Base-by-base conservation (phyloP, 2,797 vertebrate species). In the Hemibagrus guttatus region DNA sequence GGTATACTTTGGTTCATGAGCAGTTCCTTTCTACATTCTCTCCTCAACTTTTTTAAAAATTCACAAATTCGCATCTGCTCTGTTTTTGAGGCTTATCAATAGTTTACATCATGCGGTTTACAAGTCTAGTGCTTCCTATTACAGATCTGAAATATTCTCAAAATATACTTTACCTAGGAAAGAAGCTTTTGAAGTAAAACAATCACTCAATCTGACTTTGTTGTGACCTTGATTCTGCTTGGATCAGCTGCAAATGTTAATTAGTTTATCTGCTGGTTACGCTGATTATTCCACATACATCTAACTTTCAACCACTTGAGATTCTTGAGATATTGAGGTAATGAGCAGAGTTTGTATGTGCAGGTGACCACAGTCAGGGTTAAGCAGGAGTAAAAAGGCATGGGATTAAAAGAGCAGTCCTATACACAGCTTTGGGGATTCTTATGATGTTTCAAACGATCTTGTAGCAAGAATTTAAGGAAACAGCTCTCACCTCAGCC, bases 401-500 rank as follows among this genome's bases (percentile, higher is more conserved):
- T 54, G 71, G 39, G 46, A 75, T 52, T n/a, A 17, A 75, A 75
- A 46, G 12, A 74, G n/a, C 42, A 52, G 17, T 31, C 35, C 11
- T 46, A 19, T 42, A 42, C 21, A 61, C 19, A 39, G 78, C 78
- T 80, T 61, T 7, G 46, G 39, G 6, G 6, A 59, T 59, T 23
- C 31, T 59, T 39, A 35, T 26, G 11, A n/a, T n/a, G 63, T 49
- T 64, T 64, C 28, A 64, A 64, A 59, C 54, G 17, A 23, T 23
- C 2, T 54, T 54, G 11, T 59, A 21, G 28, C 35, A 42, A 9
- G 4, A 26, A 80, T 9, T 80, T 6, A 61, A 42, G 56, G 0
- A 42, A 61, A 52, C 4, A 54, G 17, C 91, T 90, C 94, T 94
- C 0, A 95, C 91, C 86, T 89, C 86, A 23, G 72, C 74, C 84